phyloP scores from a whole-genome alignment of 2,888 invertebrate species.

The Drosophila prolongata region DNA sequence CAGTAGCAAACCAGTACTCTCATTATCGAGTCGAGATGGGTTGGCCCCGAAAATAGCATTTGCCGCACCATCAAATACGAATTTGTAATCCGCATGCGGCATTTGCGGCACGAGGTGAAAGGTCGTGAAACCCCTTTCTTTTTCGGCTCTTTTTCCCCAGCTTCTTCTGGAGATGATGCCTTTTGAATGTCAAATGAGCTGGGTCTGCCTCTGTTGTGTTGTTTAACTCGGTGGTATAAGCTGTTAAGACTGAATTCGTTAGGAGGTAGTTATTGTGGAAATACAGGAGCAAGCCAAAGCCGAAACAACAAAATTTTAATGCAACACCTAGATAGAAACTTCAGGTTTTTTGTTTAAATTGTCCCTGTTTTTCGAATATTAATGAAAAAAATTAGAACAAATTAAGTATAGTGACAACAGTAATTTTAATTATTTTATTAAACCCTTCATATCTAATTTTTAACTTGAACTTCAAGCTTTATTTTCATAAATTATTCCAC shows the following conservation, averaged over 20 bases:
- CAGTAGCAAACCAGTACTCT: slow-evolving; percentile 35
- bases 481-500: background rate
- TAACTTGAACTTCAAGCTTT: background rate
- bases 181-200: slow-evolving; percentile 39
- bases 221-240: slow-evolving; percentile 16
- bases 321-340: no score
- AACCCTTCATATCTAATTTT: background rate
- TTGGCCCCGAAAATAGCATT: slow-evolving; percentile 33
- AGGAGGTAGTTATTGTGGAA: background rate
- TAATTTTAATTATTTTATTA: no score
- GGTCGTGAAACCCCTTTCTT: slow-evolving; percentile 27
- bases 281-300: background rate
- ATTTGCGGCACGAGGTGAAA: slow-evolving; percentile 12
- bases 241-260: slow-evolving; percentile 20
- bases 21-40: slow-evolving; percentile 53
- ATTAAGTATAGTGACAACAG: background rate
- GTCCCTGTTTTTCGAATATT: background rate
- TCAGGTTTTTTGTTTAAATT: no score
- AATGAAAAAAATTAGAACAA: background rate
- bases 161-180: slow-evolving; percentile 12
- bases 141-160: background rate
- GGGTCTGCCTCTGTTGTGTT: slow-evolving; percentile 17
- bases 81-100: slow-evolving; percentile 30
- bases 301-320: no score
- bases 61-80: slow-evolving; percentile 41